phyloP scores from a whole-genome alignment of 2,888 invertebrate species.

The Hoplodrina blanda region DNA sequence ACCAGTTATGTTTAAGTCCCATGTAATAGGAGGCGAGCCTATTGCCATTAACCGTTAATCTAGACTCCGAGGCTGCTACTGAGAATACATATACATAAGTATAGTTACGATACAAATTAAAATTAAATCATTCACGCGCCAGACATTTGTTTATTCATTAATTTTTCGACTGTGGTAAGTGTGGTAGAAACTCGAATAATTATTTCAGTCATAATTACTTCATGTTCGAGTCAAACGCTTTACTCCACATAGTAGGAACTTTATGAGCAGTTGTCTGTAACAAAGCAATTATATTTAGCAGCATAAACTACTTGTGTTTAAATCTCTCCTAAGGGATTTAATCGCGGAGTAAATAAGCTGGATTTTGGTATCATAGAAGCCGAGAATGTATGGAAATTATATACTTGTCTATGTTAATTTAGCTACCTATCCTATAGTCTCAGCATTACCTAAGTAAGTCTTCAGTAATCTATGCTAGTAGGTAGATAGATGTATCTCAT shows the following conservation, averaged over 20 bases:
- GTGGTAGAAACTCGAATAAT: constrained; percentile 19
- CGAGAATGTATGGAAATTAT: constrained; percentile 9
- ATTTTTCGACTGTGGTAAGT: background rate
- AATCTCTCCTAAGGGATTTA: constrained; percentile 44
- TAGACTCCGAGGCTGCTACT: too few species aligned
- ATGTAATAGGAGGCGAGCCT: too few species aligned
- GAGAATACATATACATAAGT: too few species aligned
- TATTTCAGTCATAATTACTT: constrained; percentile 24
- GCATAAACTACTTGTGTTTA: constrained; percentile 37
- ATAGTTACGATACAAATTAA: background rate
- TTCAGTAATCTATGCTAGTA: constrained; percentile 6
- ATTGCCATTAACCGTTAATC: too few species aligned
- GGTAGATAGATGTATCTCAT: background rate
- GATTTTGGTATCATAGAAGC: constrained; percentile 25
- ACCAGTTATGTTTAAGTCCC: too few species aligned
- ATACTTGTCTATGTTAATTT: background rate
- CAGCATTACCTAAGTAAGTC: constrained; percentile 13
- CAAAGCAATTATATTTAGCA: constrained; percentile 47
- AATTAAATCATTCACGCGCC: background rate
- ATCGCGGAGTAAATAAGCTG: constrained; percentile 35
- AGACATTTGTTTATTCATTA: background rate
- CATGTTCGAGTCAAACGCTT: constrained; percentile 32
- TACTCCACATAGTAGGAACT: constrained; percentile 8
- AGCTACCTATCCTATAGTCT: background rate
- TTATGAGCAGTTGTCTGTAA: constrained; percentile 34